Evolutionary conservation across 2,113 vertebrate genomes (phyloP).

Genomic region (Falco punctatus): DNA sequence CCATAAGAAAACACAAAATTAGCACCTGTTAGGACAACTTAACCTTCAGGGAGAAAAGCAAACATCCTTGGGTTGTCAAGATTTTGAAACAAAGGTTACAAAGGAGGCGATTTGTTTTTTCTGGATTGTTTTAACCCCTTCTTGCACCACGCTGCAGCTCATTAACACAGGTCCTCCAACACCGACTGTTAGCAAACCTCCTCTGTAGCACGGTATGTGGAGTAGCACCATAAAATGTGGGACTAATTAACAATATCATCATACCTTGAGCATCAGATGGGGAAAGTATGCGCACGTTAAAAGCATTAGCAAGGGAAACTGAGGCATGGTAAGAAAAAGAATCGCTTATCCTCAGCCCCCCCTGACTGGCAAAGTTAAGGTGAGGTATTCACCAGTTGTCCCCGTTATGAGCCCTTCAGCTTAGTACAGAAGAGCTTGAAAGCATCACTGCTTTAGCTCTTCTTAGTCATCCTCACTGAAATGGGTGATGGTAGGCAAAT

Average conservation of each 20-base stretch:
- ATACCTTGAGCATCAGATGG: background rate
- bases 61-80: constrained; percentile 63
- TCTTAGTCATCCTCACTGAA: background rate
- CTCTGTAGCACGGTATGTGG: background rate
- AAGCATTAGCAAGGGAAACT: background rate
- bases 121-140: constrained; percentile 59
- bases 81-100: constrained; percentile 60
- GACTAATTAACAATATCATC: background rate
- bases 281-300: background rate
- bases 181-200: background rate
- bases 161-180: background rate
- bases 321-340: background rate
- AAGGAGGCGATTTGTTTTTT: background rate
- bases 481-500: background rate
- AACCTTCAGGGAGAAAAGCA: constrained; percentile 77
- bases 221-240: background rate
- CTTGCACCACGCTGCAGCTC: background rate
- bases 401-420: background rate
- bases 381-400: background rate
- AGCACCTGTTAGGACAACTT: constrained; percentile 78
- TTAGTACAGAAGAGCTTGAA: background rate
- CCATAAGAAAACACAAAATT: constrained; percentile 77
- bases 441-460: background rate
- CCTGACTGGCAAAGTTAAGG: background rate
- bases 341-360: background rate